Percentiles rank a stretch among this genome's conserved stretches.
These are phyloP conservation scores for Ectemnius continuus DNA, from an alignment of 2,888 invertebrate species.

Conservation along the genomic window DNA sequence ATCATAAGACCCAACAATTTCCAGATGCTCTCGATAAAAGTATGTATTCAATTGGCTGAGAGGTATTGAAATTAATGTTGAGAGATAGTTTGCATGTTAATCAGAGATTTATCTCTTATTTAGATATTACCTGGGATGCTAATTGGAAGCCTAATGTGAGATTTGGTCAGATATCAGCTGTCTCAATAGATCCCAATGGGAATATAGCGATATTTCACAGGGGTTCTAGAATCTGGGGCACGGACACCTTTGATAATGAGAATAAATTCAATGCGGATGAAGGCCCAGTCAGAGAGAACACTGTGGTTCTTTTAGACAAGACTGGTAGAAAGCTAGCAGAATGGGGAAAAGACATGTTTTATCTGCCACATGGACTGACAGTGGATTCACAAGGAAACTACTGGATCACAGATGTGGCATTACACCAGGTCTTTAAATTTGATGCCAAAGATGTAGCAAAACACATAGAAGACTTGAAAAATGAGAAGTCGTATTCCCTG, in stretches of 20 bases:
- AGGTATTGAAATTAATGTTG: background rate
- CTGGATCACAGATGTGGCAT: constrained; percentile 92
- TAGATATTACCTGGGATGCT: constrained; percentile 63
- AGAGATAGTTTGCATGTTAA: constrained; percentile 1
- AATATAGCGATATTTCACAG: constrained; percentile 91
- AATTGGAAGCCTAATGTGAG: constrained; percentile 61
- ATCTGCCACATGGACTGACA: constrained; percentile 91
- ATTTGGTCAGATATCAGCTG: constrained; percentile 90
- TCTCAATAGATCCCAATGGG: constrained; percentile 87
- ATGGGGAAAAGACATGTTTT: constrained; percentile 88
- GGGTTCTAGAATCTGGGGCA: constrained; percentile 83
- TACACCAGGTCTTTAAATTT: constrained; percentile 92
- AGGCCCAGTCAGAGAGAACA: constrained; percentile 83
- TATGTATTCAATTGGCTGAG: constrained; percentile 43
- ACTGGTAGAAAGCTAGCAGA: constrained; percentile 82
- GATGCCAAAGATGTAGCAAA: constrained; percentile 76
- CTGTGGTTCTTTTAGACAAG: constrained; percentile 82
- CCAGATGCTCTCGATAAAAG: constrained; percentile 65
- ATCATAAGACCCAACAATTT: constrained; percentile 20
- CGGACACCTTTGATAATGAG: constrained; percentile 80
- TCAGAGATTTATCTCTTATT: constrained; percentile 15
- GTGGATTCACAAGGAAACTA: constrained; percentile 87
- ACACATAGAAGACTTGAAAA: constrained; percentile 52
- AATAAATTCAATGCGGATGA: constrained; percentile 80
- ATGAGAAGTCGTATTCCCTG: constrained; percentile 37